phyloP scores from a whole-genome alignment of 1,140 invertebrate genomes.

The Drusus annulatus region DNA sequence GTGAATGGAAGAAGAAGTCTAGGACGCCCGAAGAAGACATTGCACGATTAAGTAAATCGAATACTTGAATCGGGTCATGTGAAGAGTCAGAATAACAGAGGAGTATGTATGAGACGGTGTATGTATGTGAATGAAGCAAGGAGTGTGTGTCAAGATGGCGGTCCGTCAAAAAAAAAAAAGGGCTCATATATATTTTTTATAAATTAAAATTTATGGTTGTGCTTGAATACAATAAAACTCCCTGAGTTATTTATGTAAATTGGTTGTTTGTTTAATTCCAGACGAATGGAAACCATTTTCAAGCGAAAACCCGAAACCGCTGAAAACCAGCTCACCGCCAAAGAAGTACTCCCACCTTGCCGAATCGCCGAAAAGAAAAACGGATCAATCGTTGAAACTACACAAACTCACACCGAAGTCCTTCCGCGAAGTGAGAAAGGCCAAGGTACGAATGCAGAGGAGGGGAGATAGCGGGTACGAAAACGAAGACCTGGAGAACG shows the following conservation, averaged over 20 bases:
- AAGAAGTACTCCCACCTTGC: constrained; percentile 39
- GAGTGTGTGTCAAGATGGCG: no score
- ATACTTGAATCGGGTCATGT: no score
- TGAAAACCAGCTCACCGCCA: constrained; percentile 30
- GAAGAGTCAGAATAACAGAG: no score
- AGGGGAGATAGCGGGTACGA: background rate
- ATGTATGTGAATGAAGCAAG: no score
- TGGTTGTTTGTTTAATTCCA: background rate
- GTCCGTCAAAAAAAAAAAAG: no score
- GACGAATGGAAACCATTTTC: constrained; percentile 50
- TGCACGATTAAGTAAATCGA: no score
- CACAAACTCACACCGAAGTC: background rate
- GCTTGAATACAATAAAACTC: no score
- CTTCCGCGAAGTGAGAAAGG: background rate
- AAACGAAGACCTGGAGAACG: background rate
- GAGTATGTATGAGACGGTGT: no score
- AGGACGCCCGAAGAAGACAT: no score
- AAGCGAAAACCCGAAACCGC: constrained; percentile 13
- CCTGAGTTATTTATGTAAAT: background rate
- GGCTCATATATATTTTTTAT: no score
- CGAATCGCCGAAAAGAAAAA: background rate
- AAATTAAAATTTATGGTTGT: no score
- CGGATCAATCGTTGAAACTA: background rate
- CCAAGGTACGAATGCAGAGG: background rate
- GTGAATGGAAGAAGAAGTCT: no score